These are phyloP conservation scores for Todiramphus saurophagus DNA, from an alignment of 2,113 vertebrate species.

Conservation along the genomic window DNA sequence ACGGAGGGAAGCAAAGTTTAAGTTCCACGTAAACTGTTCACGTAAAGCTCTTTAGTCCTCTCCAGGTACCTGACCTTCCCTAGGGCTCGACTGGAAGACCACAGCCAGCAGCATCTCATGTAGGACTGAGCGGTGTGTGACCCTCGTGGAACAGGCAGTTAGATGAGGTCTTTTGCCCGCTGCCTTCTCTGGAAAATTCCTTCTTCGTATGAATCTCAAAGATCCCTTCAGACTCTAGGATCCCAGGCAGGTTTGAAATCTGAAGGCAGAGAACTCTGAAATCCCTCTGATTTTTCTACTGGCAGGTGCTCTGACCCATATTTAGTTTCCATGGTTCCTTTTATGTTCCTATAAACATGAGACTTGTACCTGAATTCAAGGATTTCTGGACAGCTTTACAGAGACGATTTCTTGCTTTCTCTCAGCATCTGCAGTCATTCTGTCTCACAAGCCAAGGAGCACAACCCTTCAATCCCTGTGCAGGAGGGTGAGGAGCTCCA, in stretches of 20 bases:
- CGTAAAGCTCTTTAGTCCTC: background rate
- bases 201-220: background rate
- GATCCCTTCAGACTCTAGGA: background rate
- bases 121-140: background rate
- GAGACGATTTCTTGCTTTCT: conserved; percentile 27
- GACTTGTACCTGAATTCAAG: conserved; percentile 19
- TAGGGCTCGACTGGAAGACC: background rate
- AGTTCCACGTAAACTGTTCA: background rate
- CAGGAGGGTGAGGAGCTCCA: background rate
- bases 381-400: conserved; percentile 46
- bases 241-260: background rate
- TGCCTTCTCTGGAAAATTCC: background rate
- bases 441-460: background rate
- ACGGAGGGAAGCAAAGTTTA: background rate
- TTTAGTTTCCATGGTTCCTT: conserved; percentile 49
- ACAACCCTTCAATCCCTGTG: background rate
- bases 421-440: background rate
- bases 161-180: background rate
- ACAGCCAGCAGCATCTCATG: background rate
- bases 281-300: background rate
- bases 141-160: background rate
- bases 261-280: background rate
- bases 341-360: conserved; percentile 51
- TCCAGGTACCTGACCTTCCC: background rate
- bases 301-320: background rate